Evolutionary conservation across 2,888 invertebrate genomes (phyloP).

Genomic region (Drosophila yooni): DNA sequence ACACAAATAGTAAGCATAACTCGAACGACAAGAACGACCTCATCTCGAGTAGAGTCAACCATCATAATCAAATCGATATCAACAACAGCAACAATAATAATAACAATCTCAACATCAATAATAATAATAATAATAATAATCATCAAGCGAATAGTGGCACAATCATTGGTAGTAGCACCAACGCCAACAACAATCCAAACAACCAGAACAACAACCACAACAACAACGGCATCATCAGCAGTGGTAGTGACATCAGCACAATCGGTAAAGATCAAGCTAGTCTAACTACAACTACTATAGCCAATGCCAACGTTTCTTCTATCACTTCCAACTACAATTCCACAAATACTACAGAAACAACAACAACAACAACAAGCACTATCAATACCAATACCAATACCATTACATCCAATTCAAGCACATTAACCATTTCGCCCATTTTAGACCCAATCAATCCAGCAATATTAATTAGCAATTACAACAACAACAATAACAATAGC

Average conservation of each 20-base stretch:
- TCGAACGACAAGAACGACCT: conserved; percentile 76
- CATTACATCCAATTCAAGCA: conserved; percentile 12
- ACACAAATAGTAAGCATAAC: conserved; percentile 81
- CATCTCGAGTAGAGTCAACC: conserved; percentile 78
- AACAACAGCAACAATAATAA: conserved; percentile 78
- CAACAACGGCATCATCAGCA: conserved; percentile 82
- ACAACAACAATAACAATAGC: conserved; percentile 2
- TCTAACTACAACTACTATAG: conserved; percentile 54
- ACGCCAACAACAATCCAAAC: conserved; percentile 68
- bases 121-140: conserved; percentile 76
- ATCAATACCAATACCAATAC: conserved; percentile 1
- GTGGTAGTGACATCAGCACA: conserved; percentile 83
- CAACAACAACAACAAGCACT: conserved; percentile 7
- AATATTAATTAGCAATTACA: conserved; percentile 27
- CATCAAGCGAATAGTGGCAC: conserved; percentile 84
- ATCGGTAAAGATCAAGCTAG: conserved; percentile 84
- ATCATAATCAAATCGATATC: conserved; percentile 74
- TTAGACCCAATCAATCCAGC: conserved; percentile 24
- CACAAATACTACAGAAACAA: conserved; percentile 29
- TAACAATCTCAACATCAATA: conserved; percentile 77
- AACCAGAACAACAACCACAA: conserved; percentile 51
- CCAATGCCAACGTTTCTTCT: conserved; percentile 49
- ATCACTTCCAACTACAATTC: conserved; percentile 19
- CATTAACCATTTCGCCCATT: conserved; percentile 21
- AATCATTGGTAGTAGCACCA: conserved; percentile 84